Evolutionary conservation across 2,113 vertebrate species (phyloP), one percentile per base, ranked within the genome.

Genomic region (Strigops habroptila): DNA sequence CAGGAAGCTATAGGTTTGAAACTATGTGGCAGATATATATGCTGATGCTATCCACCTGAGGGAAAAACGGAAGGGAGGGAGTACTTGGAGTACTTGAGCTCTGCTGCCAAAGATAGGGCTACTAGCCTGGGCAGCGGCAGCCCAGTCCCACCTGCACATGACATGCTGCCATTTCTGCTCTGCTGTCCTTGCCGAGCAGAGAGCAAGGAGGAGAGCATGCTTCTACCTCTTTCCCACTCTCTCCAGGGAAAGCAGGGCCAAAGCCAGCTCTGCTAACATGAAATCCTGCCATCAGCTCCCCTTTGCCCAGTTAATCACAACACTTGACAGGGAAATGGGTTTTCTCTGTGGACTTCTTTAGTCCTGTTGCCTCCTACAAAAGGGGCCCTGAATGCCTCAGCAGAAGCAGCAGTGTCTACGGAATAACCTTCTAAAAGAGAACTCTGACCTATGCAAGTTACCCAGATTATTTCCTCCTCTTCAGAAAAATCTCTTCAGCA

Each of bases 11-110:
- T 1, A 88, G 49, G 21, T 31, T 18, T 48, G 28, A 28, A 80
- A 62, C 7, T 37, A 15, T 33, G 8, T 53, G 53, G 67, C 48
- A 73, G 33, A 52, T 14, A 35, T 0, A 0, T 10, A 52, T 1
- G 9, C 5, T 43, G 35, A 67, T 57, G 44, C 43, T 14, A 18
- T 79, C 37, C 30, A 25, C 48, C 49, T 28, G 14, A 25, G 43
- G 12, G 12, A 21, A 82, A 17, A 43, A 46, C 0, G 2, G 23
- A 65, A 6, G 15, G 25, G 12, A 80, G 7, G 41, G 19, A 74
- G 17, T 19, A 37, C 23, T 31, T 28, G 59, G 39, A 74, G 17
- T 19, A 37, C 23, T 31, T 28, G 59, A 94, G 28, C 48, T 78
- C 55, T 59, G 60, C 77, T 70, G 60, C 60, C 41, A 57, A 53